A percentile compares a stretch with the other conserved stretches of the same genome.
phyloP scores from a whole-genome alignment of 2,888 invertebrate species.

The Tridacna gigas region DNA sequence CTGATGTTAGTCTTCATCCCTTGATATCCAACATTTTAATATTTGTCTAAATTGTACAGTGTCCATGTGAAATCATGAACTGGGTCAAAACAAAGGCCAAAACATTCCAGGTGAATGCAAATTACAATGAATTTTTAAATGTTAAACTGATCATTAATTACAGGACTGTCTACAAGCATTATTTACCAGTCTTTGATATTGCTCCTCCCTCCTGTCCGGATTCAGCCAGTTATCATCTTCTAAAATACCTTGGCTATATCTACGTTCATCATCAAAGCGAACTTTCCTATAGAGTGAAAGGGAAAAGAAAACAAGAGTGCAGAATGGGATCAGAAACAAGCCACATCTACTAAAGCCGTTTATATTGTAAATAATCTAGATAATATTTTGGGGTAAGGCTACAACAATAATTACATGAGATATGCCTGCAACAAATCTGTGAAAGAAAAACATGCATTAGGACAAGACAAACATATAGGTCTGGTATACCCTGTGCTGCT shows the following conservation, averaged over 20 bases:
- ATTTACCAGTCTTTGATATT: slow-evolving; percentile 67
- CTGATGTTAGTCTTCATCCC: too few species aligned
- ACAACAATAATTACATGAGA: neutral
- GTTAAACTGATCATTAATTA: too few species aligned
- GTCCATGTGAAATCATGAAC: too few species aligned
- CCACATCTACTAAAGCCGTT: slow-evolving; percentile 21
- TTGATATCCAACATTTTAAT: too few species aligned
- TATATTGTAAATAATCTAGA: neutral
- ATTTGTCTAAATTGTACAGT: too few species aligned
- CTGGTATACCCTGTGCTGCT: too few species aligned
- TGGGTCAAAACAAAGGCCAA: too few species aligned
- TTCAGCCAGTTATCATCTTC: slow-evolving; percentile 76
- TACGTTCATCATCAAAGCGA: slow-evolving; percentile 64
- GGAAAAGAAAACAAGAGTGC: slow-evolving; percentile 16
- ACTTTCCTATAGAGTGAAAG: slow-evolving; percentile 61
- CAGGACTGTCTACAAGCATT: neutral
- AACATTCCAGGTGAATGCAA: too few species aligned
- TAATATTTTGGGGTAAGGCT: slow-evolving; percentile 5
- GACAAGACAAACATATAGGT: too few species aligned
- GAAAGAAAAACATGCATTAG: slow-evolving; percentile 3
- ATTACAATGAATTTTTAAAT: too few species aligned
- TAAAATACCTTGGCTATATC: slow-evolving; percentile 63
- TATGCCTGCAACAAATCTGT: slow-evolving; percentile 6
- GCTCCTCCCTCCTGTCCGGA: slow-evolving; percentile 59
- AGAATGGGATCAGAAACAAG: slow-evolving; percentile 4